phyloP scores from a whole-genome alignment of 2,888 invertebrate species.

The Phengaris arion region DNA sequence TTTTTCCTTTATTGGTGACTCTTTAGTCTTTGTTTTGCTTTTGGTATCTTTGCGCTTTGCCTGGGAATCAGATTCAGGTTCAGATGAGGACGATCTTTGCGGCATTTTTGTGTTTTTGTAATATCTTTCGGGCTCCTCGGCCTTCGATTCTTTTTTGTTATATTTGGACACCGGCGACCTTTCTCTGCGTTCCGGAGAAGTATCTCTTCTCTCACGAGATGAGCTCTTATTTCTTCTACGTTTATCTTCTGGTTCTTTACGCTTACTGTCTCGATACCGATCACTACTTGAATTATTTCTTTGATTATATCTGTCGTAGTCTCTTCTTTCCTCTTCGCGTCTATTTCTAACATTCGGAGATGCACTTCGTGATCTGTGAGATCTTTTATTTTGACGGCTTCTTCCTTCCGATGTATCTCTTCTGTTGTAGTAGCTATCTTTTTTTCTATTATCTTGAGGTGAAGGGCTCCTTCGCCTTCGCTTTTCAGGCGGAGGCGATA shows the following conservation, averaged over 20 bases:
- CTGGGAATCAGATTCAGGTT: slow-evolving; percentile 55
- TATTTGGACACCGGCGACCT: slow-evolving; percentile 20
- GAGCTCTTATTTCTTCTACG: slow-evolving; percentile 52
- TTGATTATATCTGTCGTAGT: slow-evolving; percentile 50
- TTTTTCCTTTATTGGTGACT: slow-evolving; percentile 47
- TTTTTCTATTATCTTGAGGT: slow-evolving; percentile 48
- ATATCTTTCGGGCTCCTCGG: slow-evolving; percentile 48
- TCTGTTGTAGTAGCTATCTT: slow-evolving; percentile 50
- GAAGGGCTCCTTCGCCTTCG: slow-evolving; percentile 58
- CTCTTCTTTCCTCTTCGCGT: slow-evolving; percentile 47
- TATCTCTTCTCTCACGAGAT: slow-evolving; percentile 52
- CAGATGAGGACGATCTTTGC: slow-evolving; percentile 53
- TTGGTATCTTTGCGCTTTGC: slow-evolving; percentile 48
- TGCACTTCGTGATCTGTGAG: slow-evolving; percentile 45
- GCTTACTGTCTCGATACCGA: slow-evolving; percentile 36
- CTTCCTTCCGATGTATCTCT: slow-evolving; percentile 41
- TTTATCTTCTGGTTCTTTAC: slow-evolving; percentile 39
- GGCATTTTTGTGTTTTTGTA: slow-evolving; percentile 49
- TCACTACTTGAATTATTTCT: slow-evolving; percentile 43
- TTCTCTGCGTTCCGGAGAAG: slow-evolving; percentile 47
- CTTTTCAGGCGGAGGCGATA: slow-evolving; percentile 63
- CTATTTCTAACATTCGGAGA: slow-evolving; percentile 49
- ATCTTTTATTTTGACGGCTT: slow-evolving; percentile 46
- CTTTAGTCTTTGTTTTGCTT: slow-evolving; percentile 48
- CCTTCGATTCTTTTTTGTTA: slow-evolving; percentile 3